A percentile compares a stretch with the other conserved stretches of the same genome.
These are phyloP conservation scores for Icerya purchasi DNA, from an alignment of 2,888 invertebrate genomes.

Conservation along the genomic window DNA sequence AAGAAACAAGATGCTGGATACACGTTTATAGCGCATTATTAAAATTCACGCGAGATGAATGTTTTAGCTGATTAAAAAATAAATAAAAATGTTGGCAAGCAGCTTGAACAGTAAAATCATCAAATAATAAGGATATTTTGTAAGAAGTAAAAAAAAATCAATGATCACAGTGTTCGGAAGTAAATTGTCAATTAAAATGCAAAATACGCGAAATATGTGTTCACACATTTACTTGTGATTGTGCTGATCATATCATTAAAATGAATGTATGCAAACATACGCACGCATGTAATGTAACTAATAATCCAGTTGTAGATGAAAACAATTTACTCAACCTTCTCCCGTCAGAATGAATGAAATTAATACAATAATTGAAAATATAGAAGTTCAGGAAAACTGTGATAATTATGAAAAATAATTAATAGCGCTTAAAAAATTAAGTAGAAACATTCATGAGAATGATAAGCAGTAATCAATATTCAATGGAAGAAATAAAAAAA, in stretches of 20 bases:
- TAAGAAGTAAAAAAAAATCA: constrained; percentile 2
- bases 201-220: constrained; percentile 3
- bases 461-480: too few species aligned
- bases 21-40: constrained; percentile 15
- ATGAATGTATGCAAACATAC: constrained; percentile 9
- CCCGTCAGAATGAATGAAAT: too few species aligned
- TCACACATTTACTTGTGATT: constrained; percentile 7
- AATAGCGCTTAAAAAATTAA: too few species aligned
- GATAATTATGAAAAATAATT: too few species aligned
- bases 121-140: neutral
- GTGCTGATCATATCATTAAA: constrained; percentile 7
- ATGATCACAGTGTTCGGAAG: neutral
- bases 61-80: constrained; percentile 1
- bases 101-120: neutral
- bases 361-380: too few species aligned
- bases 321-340: too few species aligned
- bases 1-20: constrained; percentile 16
- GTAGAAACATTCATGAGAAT: too few species aligned
- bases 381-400: too few species aligned
- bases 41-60: constrained; percentile 2
- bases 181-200: constrained; percentile 2
- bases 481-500: too few species aligned
- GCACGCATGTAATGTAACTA: too few species aligned
- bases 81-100: neutral
- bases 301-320: too few species aligned